These are phyloP conservation scores for Florisuga fusca DNA, from an alignment of 2,797 vertebrate species.

Conservation along the genomic window DNA sequence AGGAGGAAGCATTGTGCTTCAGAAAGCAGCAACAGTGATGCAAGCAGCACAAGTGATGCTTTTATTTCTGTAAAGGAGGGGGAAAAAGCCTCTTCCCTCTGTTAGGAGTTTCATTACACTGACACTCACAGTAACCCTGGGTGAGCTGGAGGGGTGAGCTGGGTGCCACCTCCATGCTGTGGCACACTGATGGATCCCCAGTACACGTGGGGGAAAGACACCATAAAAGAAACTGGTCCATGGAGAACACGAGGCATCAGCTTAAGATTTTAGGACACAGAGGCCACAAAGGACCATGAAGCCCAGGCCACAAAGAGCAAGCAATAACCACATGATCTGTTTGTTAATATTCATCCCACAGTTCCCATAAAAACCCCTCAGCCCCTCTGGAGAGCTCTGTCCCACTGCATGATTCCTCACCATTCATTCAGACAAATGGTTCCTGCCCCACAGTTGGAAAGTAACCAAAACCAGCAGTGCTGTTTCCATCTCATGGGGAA, in stretches of 20 bases:
- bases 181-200: not conserved
- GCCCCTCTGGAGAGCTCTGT: not conserved
- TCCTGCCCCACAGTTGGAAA: not conserved
- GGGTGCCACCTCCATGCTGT: not conserved
- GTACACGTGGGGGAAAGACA: too few relatives aligned
- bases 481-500: conserved; percentile 33
- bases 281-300: not conserved
- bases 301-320: not conserved
- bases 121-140: rapidly evolving
- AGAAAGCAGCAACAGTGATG: not conserved
- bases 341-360: not conserved
- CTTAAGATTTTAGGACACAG: not conserved
- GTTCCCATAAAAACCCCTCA: not conserved
- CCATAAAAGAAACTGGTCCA: not conserved
- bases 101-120: rapidly evolving
- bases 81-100: not conserved
- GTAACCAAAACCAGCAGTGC: not conserved
- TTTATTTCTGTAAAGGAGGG: not conserved
- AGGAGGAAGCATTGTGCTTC: not conserved
- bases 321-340: not conserved
- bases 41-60: not conserved
- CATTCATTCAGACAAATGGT: conserved; percentile 13
- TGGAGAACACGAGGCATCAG: not conserved
- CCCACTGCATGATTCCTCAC: not conserved
- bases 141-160: not conserved